Conservation (phyloP, 2,113 vertebrate genomes). For the Eubucco bourcierii region DNA sequence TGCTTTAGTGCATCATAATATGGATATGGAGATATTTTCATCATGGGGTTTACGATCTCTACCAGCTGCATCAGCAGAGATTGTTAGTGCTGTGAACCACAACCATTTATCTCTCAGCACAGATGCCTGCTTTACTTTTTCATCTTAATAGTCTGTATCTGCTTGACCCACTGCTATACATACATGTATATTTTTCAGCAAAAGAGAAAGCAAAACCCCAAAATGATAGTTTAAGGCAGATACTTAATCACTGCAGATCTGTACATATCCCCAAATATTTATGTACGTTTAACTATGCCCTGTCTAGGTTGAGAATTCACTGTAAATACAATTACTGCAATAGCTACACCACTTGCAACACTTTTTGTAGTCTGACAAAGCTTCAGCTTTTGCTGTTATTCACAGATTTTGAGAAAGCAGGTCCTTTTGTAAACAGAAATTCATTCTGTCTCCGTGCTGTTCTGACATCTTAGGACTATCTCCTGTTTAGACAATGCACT, state of each 20-base stretch:
- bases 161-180: slow-evolving; percentile 26
- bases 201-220: background rate
- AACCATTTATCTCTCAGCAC: slow-evolving; percentile 67
- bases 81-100: slow-evolving; percentile 66
- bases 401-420: background rate
- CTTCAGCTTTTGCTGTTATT: background rate
- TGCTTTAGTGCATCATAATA: slow-evolving; percentile 60
- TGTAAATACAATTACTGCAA: background rate
- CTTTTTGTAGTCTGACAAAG: background rate
- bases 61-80: slow-evolving; percentile 68
- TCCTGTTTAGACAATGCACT: background rate
- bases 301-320: background rate
- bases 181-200: background rate
- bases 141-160: slow-evolving; percentile 23
- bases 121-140: slow-evolving; percentile 29
- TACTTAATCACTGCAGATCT: slow-evolving; percentile 1
- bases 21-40: slow-evolving; percentile 62
- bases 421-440: background rate
- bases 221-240: background rate
- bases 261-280: slow-evolving; percentile 30
- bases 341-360: background rate
- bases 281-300: background rate
- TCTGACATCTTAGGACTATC: background rate
- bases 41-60: slow-evolving; percentile 61
- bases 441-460: background rate